Base-by-base conservation (phyloP, 2,888 invertebrate genomes). In the Sturmia bella region DNA sequence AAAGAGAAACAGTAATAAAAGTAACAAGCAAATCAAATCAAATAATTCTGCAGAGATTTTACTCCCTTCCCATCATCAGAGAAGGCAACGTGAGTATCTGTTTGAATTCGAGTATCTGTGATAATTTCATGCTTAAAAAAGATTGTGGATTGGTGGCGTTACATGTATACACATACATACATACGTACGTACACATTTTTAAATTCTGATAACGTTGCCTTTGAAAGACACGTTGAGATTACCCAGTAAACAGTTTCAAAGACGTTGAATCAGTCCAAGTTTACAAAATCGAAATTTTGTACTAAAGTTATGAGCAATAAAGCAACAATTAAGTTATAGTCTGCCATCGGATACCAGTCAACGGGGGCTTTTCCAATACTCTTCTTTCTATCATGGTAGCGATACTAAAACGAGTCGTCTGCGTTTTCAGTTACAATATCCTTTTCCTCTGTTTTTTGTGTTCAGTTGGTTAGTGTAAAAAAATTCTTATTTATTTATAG, bases 1-100 rank as follows among this genome's bases (percentile, higher is more conserved):
- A 32, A 45, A 19, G 1, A 48, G 17, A 3, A 56, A 17, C 43
- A 61, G 3, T 39, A 48, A 64, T n/a, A 68, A 32, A 74, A 69
- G 32, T 57, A 80, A 80, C 70, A 73, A 66, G 75, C 69, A 70
- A 80, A 80, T 74, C 80, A 74, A 80, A 80, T 75, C 63, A 74
- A 48, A 80, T 43, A 68, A 69, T 66, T 72, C 13, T 59, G 27
- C 61, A 81, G 64, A 56, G 7, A 56, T 52, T 70, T 50, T 76
- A 56, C 61, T 66, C 37, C 56, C 57, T 57, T 74, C 41, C 68
- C 74, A 56, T 63, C 13, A 13, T 56, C 0, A 15, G 6, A 1
- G 19, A 69, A 69, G 11, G 39, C 17, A 68, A 52, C 17, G 15
- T 13, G 15, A 43, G 52, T 43, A 43, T 13, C 52, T 5, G 41